Conservation (phyloP, 2,888 invertebrate species). For the Chironomus tentans region DNA sequence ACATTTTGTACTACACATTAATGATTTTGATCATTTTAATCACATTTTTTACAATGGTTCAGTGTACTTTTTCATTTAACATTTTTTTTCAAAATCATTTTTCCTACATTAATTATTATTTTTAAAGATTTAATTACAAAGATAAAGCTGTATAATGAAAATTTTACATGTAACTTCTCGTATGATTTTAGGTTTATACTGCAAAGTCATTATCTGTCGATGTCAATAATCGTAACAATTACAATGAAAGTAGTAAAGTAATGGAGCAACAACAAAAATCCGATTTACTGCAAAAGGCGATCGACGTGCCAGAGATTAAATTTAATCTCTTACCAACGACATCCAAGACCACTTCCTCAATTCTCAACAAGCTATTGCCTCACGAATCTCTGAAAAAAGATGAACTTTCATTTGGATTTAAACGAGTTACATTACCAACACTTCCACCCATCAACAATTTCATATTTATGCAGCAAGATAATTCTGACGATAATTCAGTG, state of each 20-base stretch:
- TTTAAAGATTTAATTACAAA: not conserved
- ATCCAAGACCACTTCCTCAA: not conserved
- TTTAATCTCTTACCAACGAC: not conserved
- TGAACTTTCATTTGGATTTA: not conserved
- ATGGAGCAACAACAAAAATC: not conserved
- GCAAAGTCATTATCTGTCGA: constrained; percentile 6
- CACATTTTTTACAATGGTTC: constrained; percentile 24
- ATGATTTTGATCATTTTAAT: constrained; percentile 24
- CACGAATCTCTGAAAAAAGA: not conserved
- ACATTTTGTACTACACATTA: constrained; percentile 9
- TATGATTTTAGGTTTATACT: constrained; percentile 3
- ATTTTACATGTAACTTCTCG: not conserved
- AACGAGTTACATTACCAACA: not conserved
- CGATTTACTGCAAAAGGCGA: not conserved
- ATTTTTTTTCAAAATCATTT: too few relatives aligned
- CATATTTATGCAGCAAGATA: not conserved
- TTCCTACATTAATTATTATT: too few relatives aligned
- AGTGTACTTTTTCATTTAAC: not conserved
- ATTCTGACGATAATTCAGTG: not conserved
- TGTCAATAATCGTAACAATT: not conserved
- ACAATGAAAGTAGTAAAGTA: not conserved
- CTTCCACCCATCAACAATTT: not conserved
- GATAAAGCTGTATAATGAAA: not conserved
- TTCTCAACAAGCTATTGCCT: not conserved
- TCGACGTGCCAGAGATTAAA: not conserved